Base-by-base conservation (phyloP, 2,113 vertebrate species). In the Anhinga anhinga region DNA sequence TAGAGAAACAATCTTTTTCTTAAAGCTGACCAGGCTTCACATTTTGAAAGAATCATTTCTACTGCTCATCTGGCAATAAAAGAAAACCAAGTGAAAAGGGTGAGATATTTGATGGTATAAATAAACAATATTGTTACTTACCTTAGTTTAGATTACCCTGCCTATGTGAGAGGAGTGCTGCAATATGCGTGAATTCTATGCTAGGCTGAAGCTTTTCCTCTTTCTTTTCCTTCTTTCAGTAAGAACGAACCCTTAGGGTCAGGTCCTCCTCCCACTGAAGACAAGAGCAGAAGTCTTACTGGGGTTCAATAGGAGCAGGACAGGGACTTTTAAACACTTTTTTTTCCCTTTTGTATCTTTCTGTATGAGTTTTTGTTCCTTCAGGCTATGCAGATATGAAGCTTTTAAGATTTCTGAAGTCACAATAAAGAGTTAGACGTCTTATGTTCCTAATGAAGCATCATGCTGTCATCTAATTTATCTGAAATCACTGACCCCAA, bases 321-420 rank as follows among this genome's bases (percentile, higher is more conserved):
- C 19, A n/a, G 17, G 19, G 83, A 87, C 49, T 88, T 87, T 56
- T 82, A 96, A 93, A 53, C 45, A 90, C 66, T 17, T 30, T 80
- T 94, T 78, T 77, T 29, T 44, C 63, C 78, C 36, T 67, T 97
- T 98, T 96, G 59, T 63, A 86, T 94, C 55, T 89, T 66, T 90
- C 50, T 72, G 20, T 49, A 50, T 5, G n/a, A 95, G 73, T 38
- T 94, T 82, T 89, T 62, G 80, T 38, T 94, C 85, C 98, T 97
- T 86, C 66, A 96, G 98, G 98, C 97, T 78, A 94, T 30, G 69
- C 50, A 90, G 83, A 94, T 78, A 97, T 0, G 91, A 98, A 94
- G 97, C 97, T 98, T 98, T 98, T 98, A 98, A 97, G 93, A 93
- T 89, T 92, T 97, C 87, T 96, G 63, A 96, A 96, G 82, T 70